A percentile compares a stretch with the other conserved stretches of the same genome.
Conservation (phyloP, 2,888 invertebrate species). For the Drosophila koepferae region DNA sequence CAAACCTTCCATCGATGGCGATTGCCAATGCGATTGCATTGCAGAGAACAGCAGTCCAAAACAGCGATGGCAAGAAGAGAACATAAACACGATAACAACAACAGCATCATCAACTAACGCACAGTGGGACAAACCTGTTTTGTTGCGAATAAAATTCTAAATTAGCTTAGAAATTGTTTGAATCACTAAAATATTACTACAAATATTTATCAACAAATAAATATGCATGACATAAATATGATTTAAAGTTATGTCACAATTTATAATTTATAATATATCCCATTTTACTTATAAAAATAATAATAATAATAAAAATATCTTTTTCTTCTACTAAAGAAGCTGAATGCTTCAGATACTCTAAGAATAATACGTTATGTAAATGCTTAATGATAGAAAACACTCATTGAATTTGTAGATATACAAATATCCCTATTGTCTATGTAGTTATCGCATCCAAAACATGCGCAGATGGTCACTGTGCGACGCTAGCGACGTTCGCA, state of each 20-base stretch:
- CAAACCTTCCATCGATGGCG: slow-evolving; percentile 38
- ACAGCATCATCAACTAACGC: slow-evolving; percentile 21
- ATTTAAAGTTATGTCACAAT: no score
- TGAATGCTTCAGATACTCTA: not conserved
- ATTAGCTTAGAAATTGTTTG: not conserved
- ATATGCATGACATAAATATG: no score
- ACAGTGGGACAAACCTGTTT: slow-evolving; percentile 18
- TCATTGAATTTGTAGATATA: not conserved
- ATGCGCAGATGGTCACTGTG: slow-evolving; percentile 32
- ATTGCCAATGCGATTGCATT: slow-evolving; percentile 56
- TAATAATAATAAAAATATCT: no score
- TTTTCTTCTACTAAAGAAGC: not conserved
- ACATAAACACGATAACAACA: slow-evolving; percentile 52
- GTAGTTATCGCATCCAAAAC: not conserved
- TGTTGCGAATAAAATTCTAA: no score
- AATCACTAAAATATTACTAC: not conserved
- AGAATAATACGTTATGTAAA: not conserved
- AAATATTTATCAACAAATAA: no score
- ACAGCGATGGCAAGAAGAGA: slow-evolving; percentile 50
- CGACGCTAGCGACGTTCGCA: slow-evolving; percentile 42
- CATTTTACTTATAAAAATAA: not conserved
- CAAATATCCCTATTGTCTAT: not conserved
- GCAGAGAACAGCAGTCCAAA: slow-evolving; percentile 49
- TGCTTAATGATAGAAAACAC: no score
- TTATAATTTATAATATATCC: no score